Base-by-base conservation (phyloP, 2,888 invertebrate species). In the Chrysotoxum bicinctum region DNA sequence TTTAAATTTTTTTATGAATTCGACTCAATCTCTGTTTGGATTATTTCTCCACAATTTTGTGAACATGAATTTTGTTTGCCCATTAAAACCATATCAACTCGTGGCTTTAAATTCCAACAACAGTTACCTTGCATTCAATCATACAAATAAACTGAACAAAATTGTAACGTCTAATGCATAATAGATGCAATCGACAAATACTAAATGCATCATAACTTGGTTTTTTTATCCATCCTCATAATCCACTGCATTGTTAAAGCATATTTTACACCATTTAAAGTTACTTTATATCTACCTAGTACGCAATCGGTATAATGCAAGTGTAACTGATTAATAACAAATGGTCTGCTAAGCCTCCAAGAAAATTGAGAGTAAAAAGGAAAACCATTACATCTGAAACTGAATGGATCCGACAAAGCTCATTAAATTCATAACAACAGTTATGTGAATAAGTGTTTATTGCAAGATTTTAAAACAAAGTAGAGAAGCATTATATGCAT, bases 391-490 rank as follows among this genome's bases (percentile, higher is more conserved):
- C 10, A 30, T 19, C 12, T n/a, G 16, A 23, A 23, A 10, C 9
- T 3, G 10, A 26, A 26, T 14, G n/a, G 23, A 56, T 56, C 19
- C 19, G 32, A 32, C 32, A 56, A 32, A 16, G 54, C 54, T 56
- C 54, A 56, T 56, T 56, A 32, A 56, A 56, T 56, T 56, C 54
- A 56, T 56, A 56, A 56, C 19, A 56, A 56, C 30, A 56, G 54
- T 56, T 56, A 32, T 56, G 54, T 12, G 32, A 12, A 32, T 56
- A 56, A 32, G 32, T 56, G 54, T 56, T 50, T 56, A 19, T 56
- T 56, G 54, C 54, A 32, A 56, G 12, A 56, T 32, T 32, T 32
- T 16, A 30, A 56, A 10, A 56, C 54, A 56, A 56, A 19, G 30
- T 56, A 16, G 16, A 30, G 26, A 30, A 4, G n/a, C n/a, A 40